Base-by-base conservation (phyloP, 2,888 invertebrate species). In the Drosophila peninsularis region DNA sequence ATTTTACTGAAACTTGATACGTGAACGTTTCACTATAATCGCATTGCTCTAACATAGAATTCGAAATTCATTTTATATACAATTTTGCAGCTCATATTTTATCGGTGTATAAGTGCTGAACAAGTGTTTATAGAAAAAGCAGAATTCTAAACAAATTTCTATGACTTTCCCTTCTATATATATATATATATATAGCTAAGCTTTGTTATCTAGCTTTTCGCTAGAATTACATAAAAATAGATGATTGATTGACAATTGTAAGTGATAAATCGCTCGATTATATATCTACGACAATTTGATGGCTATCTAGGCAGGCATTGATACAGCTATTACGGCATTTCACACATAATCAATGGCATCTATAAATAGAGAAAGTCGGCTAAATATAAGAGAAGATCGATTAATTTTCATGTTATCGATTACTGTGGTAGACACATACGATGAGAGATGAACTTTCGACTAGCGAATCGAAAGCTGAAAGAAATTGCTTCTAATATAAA, bases 321-420 rank as follows among this genome's bases (percentile, higher is more conserved):
- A 27, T 24, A 13, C 24, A 41, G 24, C 24, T 24, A 24, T 62
- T 47, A 14, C 7, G 2, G 27, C 21, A 10, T 45, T 10, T 44
- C n/a, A 6, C 30, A 57, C 21, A 34, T 53, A 41, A 57, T 61
- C 54, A 44, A 74, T 62, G 60, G 14, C 24, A 27, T 52, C 34
- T 53, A 42, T 60, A 75, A 65, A 36, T 60, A 57, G 57, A 47
- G 27, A 62, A 50, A 27, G 41, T 21, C 5, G n/a, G 21, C 47
- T 56, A 60, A 53, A 62, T 62, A 75, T 65, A 60, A 19, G 57
- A 17, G 5, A 5, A 42, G 52, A 72, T 65, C 56, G 53, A 54
- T 55, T 58, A 55, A 58, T 58, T 27, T 11, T 3, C n/a, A 37
- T 9, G 17, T 21, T 52, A 53, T 61, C 39, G 42, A 56, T 50